A percentile compares a stretch with the other conserved stretches of the same genome.
phyloP scores from a whole-genome alignment of 2,888 invertebrate genomes.

The Pristionchus fissidentatus region DNA sequence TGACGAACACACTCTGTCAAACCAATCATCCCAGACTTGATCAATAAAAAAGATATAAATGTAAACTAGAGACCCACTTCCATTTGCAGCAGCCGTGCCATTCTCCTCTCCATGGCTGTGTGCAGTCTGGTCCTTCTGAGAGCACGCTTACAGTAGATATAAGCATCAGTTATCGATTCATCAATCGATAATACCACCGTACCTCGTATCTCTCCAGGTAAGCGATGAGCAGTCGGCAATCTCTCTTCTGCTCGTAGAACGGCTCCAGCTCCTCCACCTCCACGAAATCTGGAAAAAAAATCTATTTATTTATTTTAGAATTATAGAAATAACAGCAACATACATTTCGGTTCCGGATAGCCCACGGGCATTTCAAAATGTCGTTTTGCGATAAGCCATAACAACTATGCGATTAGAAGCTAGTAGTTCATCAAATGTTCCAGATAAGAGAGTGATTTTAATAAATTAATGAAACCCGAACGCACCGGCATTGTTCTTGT shows the following conservation, averaged over 20 bases:
- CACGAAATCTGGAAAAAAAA: slow-evolving; percentile 46
- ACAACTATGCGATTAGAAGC: neutral
- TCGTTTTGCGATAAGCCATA: too few species aligned
- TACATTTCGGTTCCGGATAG: too few species aligned
- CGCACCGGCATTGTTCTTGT: slow-evolving; percentile 36
- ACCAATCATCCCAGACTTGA: too few species aligned
- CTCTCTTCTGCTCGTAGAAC: slow-evolving; percentile 67
- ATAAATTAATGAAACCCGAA: neutral
- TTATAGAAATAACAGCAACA: too few species aligned
- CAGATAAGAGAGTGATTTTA: neutral
- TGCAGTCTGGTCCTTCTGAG: slow-evolving; percentile 6
- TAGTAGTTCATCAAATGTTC: neutral
- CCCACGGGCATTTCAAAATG: too few species aligned
- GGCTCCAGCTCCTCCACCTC: slow-evolving; percentile 67
- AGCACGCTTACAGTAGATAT: neutral
- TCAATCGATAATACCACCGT: neutral
- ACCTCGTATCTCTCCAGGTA: slow-evolving; percentile 59
- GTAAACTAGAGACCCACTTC: neutral
- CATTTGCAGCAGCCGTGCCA: neutral
- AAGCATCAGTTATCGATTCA: neutral
- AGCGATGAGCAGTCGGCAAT: slow-evolving; percentile 62
- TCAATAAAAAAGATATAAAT: neutral
- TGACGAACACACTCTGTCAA: too few species aligned
- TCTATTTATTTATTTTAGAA: neutral
- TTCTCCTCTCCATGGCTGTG: neutral